These are phyloP conservation scores for Chiloscyllium punctatum DNA, from an alignment of 2,797 vertebrate genomes.

Conservation along the genomic window DNA sequence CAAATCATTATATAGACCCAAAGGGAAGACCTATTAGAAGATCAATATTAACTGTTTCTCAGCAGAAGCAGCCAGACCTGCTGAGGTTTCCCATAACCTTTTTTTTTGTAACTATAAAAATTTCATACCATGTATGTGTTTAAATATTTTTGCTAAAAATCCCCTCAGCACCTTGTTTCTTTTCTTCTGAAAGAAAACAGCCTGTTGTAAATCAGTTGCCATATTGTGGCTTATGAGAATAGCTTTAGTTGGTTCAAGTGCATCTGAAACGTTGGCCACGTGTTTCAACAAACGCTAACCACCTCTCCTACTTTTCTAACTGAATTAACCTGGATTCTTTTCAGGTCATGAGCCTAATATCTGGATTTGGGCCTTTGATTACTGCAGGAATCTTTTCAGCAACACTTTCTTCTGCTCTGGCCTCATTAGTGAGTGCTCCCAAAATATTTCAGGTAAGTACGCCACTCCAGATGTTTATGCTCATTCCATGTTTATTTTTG, in stretches of 20 bases:
- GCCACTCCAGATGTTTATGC: neutral
- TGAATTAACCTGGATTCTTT: constrained; percentile 29
- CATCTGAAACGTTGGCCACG: neutral
- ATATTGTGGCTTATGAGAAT: neutral
- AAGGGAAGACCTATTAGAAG: no score
- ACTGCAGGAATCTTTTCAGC: constrained; percentile 95
- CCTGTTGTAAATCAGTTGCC: neutral
- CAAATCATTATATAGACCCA: neutral
- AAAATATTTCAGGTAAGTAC: constrained; percentile 92
- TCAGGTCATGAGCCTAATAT: constrained; percentile 89
- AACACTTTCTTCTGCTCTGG: constrained; percentile 92
- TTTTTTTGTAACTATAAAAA: no score
- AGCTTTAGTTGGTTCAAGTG: neutral
- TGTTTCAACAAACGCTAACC: neutral
- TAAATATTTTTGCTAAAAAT: no score
- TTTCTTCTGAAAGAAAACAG: neutral
- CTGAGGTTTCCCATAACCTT: no score
- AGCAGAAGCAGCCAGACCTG: no score
- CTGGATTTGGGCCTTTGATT: constrained; percentile 89
- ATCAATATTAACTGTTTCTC: no score
- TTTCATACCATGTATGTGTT: no score
- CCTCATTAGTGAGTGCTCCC: constrained; percentile 93
- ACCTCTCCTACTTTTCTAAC: neutral
- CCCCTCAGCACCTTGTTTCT: neutral
- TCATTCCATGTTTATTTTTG: no score